Evolutionary conservation across 2,113 vertebrate species (phyloP).

Genomic region (Cryptotis parvus): DNA sequence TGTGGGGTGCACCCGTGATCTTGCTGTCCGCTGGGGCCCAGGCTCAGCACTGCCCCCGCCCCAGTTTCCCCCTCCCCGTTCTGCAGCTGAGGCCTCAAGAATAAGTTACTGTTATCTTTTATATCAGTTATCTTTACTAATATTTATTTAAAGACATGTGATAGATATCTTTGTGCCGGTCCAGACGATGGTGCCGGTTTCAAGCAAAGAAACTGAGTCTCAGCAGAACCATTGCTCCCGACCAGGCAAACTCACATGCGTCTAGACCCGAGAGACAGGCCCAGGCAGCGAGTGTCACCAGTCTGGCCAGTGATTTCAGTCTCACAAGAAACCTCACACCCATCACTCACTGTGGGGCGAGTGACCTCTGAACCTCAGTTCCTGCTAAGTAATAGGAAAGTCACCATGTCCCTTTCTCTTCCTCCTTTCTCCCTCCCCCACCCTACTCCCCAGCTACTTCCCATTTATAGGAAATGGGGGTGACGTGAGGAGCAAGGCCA

Average conservation of each 20-base stretch:
- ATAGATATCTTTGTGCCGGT: background rate
- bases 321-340: background rate
- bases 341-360: background rate
- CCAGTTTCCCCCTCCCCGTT: background rate
- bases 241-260: background rate
- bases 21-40: background rate
- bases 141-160: no score
- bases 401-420: background rate
- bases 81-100: background rate
- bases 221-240: background rate
- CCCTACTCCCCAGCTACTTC: conserved; percentile 64
- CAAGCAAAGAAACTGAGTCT: background rate
- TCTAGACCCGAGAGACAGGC: background rate
- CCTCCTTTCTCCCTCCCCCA: background rate
- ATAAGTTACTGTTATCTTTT: no score
- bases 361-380: background rate
- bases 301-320: background rate
- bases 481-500: conserved; percentile 70
- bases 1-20: background rate
- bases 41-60: background rate
- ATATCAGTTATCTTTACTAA: no score
- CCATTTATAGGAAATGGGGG: conserved; percentile 81
- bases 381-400: conserved; percentile 48
- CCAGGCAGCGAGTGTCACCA: background rate
- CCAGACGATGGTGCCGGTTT: conserved; percentile 4